phyloP scores from a whole-genome alignment of 2,113 vertebrate species.

The Riparia riparia region DNA sequence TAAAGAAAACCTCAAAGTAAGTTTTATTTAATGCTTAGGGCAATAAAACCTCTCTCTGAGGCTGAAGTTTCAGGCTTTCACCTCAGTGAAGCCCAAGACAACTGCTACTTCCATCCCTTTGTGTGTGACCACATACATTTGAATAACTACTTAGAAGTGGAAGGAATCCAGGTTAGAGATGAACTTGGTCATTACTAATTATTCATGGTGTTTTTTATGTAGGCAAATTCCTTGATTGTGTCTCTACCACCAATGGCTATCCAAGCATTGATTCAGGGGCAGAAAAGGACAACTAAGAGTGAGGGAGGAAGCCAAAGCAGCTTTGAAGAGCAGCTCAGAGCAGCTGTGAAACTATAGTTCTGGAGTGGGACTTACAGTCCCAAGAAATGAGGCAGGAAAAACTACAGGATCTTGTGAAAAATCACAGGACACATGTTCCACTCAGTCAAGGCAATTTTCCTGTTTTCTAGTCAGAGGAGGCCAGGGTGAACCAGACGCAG shows the following conservation, averaged over 20 bases:
- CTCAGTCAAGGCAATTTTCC: background rate
- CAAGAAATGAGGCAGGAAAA: background rate
- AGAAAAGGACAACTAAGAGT: background rate
- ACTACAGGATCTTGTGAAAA: background rate
- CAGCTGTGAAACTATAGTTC: background rate
- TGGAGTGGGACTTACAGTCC: background rate
- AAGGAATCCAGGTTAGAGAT: background rate
- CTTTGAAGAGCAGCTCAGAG: background rate
- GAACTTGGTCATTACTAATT: background rate
- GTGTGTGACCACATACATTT: background rate
- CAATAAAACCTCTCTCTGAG: background rate
- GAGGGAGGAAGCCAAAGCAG: background rate
- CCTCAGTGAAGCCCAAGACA: background rate
- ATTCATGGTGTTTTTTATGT: background rate
- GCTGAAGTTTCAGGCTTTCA: background rate
- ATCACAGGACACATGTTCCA: fast-evolving
- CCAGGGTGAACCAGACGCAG: background rate
- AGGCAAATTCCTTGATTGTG: background rate
- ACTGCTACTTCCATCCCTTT: background rate
- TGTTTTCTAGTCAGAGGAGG: background rate
- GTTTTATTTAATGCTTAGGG: background rate
- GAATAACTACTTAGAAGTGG: background rate
- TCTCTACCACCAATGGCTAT: too few species aligned
- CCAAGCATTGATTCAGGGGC: background rate
- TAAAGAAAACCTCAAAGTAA: background rate